These are phyloP conservation scores for Schrankia costaestrigalis DNA, from an alignment of 2,888 invertebrate species.

Conservation along the genomic window DNA sequence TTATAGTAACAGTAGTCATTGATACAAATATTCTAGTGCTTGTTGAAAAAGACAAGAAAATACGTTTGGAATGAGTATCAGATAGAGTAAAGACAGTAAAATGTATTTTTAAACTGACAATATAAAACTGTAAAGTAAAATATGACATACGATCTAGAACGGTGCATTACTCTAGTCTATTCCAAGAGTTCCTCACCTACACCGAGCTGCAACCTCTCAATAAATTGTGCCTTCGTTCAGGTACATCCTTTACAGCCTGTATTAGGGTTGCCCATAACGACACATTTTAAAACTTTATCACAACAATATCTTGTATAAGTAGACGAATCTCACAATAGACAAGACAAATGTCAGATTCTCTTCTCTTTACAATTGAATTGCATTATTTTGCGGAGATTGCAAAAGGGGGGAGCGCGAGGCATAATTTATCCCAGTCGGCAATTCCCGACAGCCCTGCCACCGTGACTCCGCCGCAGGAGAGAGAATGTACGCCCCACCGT, in stretches of 20 bases:
- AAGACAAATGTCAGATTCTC: constrained; percentile 61
- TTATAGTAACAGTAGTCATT: no score
- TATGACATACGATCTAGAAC: background rate
- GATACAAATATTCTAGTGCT: no score
- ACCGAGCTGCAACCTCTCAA: constrained; percentile 23
- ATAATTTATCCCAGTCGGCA: constrained; percentile 73
- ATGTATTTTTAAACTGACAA: no score
- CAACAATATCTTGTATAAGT: constrained; percentile 25
- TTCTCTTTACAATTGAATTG: constrained; percentile 65
- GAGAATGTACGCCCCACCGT: constrained; percentile 67
- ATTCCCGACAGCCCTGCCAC: constrained; percentile 70
- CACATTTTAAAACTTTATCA: constrained; percentile 25
- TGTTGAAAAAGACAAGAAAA: no score
- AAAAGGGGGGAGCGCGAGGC: constrained; percentile 65
- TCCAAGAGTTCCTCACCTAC: constrained; percentile 19
- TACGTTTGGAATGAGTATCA: no score
- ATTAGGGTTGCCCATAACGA: constrained; percentile 21
- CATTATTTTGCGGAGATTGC: constrained; percentile 71
- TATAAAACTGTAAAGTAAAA: no score
- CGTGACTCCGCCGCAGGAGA: constrained; percentile 60
- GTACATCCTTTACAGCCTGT: constrained; percentile 22
- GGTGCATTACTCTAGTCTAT: constrained; percentile 1
- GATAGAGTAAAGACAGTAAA: no score
- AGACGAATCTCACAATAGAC: constrained; percentile 51
- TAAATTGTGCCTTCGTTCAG: constrained; percentile 33